Evolutionary conservation across 1,140 invertebrate species (phyloP).

Genomic region (Thalassaphorura encarpata): DNA sequence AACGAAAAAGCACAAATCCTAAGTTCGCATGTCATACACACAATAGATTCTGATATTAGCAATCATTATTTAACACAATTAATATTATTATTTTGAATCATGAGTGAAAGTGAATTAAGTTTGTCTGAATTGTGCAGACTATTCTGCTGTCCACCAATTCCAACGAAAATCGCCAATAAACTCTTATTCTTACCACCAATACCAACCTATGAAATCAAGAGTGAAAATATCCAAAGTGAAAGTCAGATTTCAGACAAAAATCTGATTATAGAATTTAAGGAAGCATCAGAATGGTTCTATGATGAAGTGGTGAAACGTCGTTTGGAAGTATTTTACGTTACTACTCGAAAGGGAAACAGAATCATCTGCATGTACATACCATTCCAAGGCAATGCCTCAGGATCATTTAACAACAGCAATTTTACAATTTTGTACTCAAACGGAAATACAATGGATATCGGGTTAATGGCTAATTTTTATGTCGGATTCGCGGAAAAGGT

Average conservation of each 20-base stretch:
- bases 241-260: slow-evolving; percentile 57
- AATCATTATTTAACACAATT: too few species aligned
- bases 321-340: slow-evolving; percentile 84
- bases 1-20: too few species aligned
- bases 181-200: slow-evolving; percentile 97
- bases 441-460: slow-evolving; percentile 92
- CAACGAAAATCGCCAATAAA: slow-evolving; percentile 95
- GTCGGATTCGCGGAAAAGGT: slow-evolving; percentile 92
- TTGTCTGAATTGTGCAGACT: slow-evolving; percentile 96
- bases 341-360: slow-evolving; percentile 80
- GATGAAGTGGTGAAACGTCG: slow-evolving; percentile 89
- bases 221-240: slow-evolving; percentile 52
- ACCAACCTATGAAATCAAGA: slow-evolving; percentile 92
- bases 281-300: slow-evolving; percentile 93
- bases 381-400: too few species aligned
- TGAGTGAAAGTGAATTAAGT: slow-evolving; percentile 78
- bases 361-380: slow-evolving; percentile 95
- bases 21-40: too few species aligned
- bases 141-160: slow-evolving; percentile 99
- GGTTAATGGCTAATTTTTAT: slow-evolving; percentile 98
- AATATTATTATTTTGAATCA: too few species aligned
- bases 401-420: slow-evolving; percentile 77
- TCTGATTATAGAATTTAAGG: slow-evolving; percentile 65
- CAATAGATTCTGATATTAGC: too few species aligned
- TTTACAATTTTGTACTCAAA: slow-evolving; percentile 98